Evolutionary conservation across 2,113 vertebrate genomes (phyloP).

Genomic region (Ochotona curzoniae): DNA sequence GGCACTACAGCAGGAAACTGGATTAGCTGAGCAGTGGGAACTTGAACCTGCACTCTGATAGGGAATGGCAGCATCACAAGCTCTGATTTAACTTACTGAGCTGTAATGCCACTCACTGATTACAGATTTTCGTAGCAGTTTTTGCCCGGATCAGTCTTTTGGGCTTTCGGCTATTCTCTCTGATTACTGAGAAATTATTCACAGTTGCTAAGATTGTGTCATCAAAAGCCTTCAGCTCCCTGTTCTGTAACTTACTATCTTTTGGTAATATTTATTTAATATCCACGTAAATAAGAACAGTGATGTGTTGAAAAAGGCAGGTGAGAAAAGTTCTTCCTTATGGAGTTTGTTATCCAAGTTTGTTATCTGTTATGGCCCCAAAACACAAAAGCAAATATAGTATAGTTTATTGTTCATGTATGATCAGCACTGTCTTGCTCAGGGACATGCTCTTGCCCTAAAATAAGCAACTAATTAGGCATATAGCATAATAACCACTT

Average conservation of each 20-base stretch:
- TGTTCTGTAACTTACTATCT: conserved; percentile 21
- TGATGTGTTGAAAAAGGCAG: not conserved
- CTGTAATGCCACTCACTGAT: not conserved
- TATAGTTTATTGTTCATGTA: not conserved
- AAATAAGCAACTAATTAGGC: not conserved
- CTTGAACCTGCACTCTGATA: no score
- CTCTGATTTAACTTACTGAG: no score
- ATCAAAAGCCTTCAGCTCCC: not conserved
- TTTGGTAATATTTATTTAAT: conserved; percentile 24
- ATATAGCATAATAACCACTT: not conserved
- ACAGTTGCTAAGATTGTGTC: not conserved
- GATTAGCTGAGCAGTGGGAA: no score
- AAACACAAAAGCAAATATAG: not conserved
- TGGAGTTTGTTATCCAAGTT: not conserved
- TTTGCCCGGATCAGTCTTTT: not conserved
- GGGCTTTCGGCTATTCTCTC: not conserved
- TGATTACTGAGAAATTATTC: conserved; percentile 35
- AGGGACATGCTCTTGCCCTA: not conserved
- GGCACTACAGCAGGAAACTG: no score
- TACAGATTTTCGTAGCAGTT: not conserved
- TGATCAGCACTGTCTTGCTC: not conserved
- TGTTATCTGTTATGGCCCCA: not conserved
- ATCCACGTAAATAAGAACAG: not conserved
- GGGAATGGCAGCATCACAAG: no score
- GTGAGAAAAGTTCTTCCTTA: not conserved